Base-by-base conservation (phyloP, 2,888 invertebrate species). In the Phyllotreta cruciferae region DNA sequence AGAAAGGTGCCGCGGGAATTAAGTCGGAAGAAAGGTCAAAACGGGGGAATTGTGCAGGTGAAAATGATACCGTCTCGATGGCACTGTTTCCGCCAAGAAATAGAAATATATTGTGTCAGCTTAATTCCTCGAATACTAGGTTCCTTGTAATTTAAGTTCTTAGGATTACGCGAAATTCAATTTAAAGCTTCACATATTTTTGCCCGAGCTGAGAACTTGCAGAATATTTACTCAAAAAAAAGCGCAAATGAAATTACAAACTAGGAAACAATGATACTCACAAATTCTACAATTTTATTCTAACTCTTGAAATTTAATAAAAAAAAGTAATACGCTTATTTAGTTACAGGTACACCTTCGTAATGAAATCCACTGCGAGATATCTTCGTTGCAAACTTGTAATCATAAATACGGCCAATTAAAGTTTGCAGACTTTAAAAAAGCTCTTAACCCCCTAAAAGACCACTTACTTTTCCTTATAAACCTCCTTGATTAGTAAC, bases 1-100 rank as follows among this genome's bases (percentile, higher is more conserved):
- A 10, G 38, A 52, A 52, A 52, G 50, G 42, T 41, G 36, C 24
- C 39, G 35, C 35, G 37, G 36, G 58, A 35, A 52, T 49, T 36
- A 37, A 58, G 50, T 58, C 52, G 50, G 11, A 52, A 42, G 11
- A 24, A 24, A 50, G 58, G 58, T 58, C 50, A 52, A 52, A 35
- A 42, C 35, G 11, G 6, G 7, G 14, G 6, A 7, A 11, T 8
- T 50, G 35, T 11, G 41, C 24, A 58, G 35, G 42, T 36, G 42
- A 49, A 39, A 54, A 34, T 39, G 41, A 42, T 54, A 39, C 54
- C 34, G 53, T 53, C 38, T 53, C 7, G 41, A 35, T 41, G 34
- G 34, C 1, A 24, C 6, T 36, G 49, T 49, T 24, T 24, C 24
- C 24, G 24, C 24, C 50, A 36, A 49, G 49, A 37, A 52, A 52